Percentiles rank a stretch among this genome's conserved stretches.
Conservation (phyloP, 2,797 vertebrate species). For the Siniperca scherzeri region DNA sequence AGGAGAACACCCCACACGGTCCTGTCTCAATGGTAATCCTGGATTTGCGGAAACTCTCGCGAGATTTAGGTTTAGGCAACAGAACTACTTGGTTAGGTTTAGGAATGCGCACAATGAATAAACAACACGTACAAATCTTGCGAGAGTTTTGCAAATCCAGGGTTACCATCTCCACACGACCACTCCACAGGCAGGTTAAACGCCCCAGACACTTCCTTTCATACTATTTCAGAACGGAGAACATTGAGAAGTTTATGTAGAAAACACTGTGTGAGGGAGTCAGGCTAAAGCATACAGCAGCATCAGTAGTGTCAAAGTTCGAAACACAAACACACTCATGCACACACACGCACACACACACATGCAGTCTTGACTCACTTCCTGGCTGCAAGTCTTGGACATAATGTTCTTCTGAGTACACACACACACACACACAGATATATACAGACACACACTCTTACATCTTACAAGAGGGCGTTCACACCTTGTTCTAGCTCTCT, state of each 20-base stretch:
- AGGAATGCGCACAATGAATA: no score
- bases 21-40: no score
- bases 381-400: conserved; percentile 51
- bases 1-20: conserved; percentile 50
- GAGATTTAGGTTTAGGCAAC: no score
- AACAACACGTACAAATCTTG: no score
- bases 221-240: conserved; percentile 23
- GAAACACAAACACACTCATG: conserved; percentile 20
- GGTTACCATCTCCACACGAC: no score
- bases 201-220: conserved; percentile 49
- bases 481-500: conserved; percentile 35
- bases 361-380: conserved; percentile 57
- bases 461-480: conserved; percentile 13
- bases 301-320: conserved; percentile 45
- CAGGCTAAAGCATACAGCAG: conserved; percentile 1
- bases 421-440: conserved; percentile 22
- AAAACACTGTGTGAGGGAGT: conserved; percentile 21
- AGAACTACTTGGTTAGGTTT: no score
- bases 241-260: conserved; percentile 19
- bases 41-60: no score
- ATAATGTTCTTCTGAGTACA: conserved; percentile 52
- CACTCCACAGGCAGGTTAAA: conserved; percentile 48
- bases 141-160: no score
- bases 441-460: conserved; percentile 13
- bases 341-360: conserved; percentile 16